Evolutionary conservation across 2,888 invertebrate genomes (phyloP).

Genomic region (Liposcelis brunnea): DNA sequence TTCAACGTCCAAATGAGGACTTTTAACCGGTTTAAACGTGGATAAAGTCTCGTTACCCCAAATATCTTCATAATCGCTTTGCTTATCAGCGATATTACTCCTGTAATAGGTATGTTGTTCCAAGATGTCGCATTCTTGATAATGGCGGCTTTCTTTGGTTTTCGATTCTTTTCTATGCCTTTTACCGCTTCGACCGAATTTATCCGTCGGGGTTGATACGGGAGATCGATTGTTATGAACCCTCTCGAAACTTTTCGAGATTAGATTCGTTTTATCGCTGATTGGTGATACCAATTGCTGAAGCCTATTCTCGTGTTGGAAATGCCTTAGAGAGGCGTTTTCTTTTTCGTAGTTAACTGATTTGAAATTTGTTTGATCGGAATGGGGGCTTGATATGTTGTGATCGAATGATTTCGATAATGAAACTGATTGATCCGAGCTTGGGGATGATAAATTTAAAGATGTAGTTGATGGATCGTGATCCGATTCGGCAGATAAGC

Average conservation of each 20-base stretch:
- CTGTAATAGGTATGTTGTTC: slow-evolving; percentile 66
- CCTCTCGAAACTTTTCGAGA: slow-evolving; percentile 18
- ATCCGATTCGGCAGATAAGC: slow-evolving; percentile 9
- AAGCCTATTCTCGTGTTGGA: slow-evolving; percentile 1
- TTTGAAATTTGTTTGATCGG: background rate
- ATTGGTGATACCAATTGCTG: slow-evolving; percentile 20
- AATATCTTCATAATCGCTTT: slow-evolving; percentile 89
- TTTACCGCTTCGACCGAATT: slow-evolving; percentile 22
- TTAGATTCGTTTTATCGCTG: slow-evolving; percentile 22
- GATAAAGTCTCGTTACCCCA: slow-evolving; percentile 49
- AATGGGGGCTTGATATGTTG: slow-evolving; percentile 23
- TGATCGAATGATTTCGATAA: slow-evolving; percentile 1
- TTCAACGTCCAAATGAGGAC: slow-evolving; percentile 4
- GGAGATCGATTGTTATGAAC: slow-evolving; percentile 24
- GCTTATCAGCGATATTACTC: slow-evolving; percentile 77
- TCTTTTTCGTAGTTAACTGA: no score
- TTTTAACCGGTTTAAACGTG: slow-evolving; percentile 20
- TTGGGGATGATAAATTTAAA: slow-evolving; percentile 6
- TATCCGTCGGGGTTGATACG: slow-evolving; percentile 24
- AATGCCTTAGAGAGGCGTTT: no score
- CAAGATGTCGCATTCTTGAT: slow-evolving; percentile 61
- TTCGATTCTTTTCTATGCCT: slow-evolving; percentile 3
- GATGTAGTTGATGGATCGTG: background rate
- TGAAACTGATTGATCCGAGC: slow-evolving; percentile 3
- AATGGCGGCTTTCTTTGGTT: slow-evolving; percentile 27